Evolutionary conservation across 1,140 invertebrate species (phyloP), one percentile per base, ranked within the genome.

Genomic region (Ceratosolen solmsi): DNA sequence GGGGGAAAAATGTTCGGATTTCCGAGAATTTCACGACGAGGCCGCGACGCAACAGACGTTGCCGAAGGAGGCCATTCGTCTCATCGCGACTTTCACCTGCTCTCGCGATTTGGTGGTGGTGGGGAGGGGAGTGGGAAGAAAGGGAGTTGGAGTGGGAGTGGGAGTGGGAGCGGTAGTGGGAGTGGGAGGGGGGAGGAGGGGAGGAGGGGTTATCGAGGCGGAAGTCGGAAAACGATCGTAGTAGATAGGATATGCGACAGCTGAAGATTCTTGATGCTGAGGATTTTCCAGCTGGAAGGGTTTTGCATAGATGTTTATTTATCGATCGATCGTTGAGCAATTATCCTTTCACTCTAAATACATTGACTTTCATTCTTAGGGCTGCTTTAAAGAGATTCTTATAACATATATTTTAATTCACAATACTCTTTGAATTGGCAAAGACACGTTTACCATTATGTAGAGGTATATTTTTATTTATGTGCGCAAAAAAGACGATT

Each of bases 41-140:
- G 58, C 46, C 49, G 51, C 41, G 38, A 33, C 49, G 3, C 22
- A 46, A 5, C 20, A 38, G 33, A 22, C 2, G 1, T 2, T 0
- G 71, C n/a, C 17, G 80, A 81, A 75, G 63, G 80, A 81, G 80
- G 80, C 80, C 80, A 78, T 71, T 78, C 80, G 80, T 82, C 74
- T 86, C 88, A 86, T 86, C 85, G 82, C 84, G 89, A 90, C 89
- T 90, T 90, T 90, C 89, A 90, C 89, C 89, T 87, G 87, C 71
- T 54, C 77, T 74, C 84, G 54, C 54, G 56, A 8, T 33, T 27
- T 1, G 15, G 58, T 63, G 25, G n/a, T 8, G 70, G n/a, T 46
- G 22, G 13, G 63, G 27, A 11, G 20, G 41, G 27, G 65, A 11
- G 15, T 11, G 49, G 17, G 30, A 20, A n/a, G n/a, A n/a, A n/a